Base-by-base conservation (phyloP, 2,113 vertebrate genomes). In the Oxyura jamaicensis region DNA sequence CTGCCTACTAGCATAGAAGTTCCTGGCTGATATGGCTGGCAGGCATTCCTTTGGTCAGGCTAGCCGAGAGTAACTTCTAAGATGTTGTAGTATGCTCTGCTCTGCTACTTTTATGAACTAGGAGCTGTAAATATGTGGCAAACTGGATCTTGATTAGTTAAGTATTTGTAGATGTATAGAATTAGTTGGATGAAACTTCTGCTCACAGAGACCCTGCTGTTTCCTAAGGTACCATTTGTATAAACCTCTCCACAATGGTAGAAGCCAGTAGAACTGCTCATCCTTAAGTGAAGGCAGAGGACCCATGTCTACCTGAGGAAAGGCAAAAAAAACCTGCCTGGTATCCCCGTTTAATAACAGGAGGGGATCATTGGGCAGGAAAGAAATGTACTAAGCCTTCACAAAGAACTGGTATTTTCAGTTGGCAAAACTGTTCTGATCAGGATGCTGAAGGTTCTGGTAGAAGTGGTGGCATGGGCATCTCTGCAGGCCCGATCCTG, bases 201-300 rank as follows among this genome's bases (percentile, higher is more conserved):
- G 1, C n/a, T 20, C 6, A 0, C 2, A 0, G 19, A 22, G 22
- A 14, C 19, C 18, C 50, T 7, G 21, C 25, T 25, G 29, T 46
- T 19, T 11, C 36, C 36, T 21, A 14, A 4, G 3, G 9, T 2
- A 10, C 3, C 0, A 6, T 2, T 7, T 35, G 31, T 8, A 11
- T 8, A 26, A 2, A 3, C 17, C 33, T 36, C n/a, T 67, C 41
- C 35, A 2, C 19, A 2, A 4, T 2, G 5, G 21, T 1, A 11
- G 39, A 23, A 58, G 35, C 35, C 48, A 16, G 53, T 7, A 29
- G 16, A 3, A 13, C n/a, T 3, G 2, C 21, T 41, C 3, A 2
- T 1, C 1, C 0, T 0, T 21, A 10, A 25, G 23, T 0, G 3
- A 71, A 33, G 39, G n/a, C n/a, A 3, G 8, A 4, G n/a, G 39